Base-by-base conservation (phyloP, 1,140 invertebrate genomes). In the Drosophila kikkawai region DNA sequence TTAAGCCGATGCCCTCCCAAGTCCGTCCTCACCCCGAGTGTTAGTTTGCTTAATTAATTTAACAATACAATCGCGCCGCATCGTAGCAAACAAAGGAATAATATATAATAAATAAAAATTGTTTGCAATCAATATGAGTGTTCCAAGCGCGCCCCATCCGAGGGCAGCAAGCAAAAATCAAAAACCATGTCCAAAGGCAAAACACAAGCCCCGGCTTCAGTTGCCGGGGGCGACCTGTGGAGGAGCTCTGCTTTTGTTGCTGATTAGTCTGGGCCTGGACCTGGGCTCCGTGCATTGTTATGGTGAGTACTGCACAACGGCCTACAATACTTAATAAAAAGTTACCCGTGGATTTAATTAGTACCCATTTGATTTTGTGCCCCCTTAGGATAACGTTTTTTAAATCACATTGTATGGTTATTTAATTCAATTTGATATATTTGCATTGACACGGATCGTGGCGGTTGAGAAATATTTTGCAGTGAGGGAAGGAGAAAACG, bases 11-110 rank as follows among this genome's bases (percentile, higher is more conserved):
- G 37, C 55, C 48, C 59, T 57, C 44, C 66, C 50, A 82, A 78
- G 45, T 45, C 37, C 45, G 64, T 45, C 50, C 67, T 60, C 55
- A 48, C 48, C 58, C 29, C 67, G 19, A 67, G 82, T 79, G 82
- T 48, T 75, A 82, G 80, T 71, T 83, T 83, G 73, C 47, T 70
- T 80, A 88, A 87, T 88, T 87, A 84, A 88, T 87, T 84, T 80
- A 65, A 87, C 80, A 87, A 84, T 80, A 80, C 65, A 67, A 77
- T 41, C 64, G 47, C 60, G 17, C 51, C 34, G 68, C 56, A 56
- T 55, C 87, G 82, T 67, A 80, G 60, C 80, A 63, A 77, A 56
- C 32, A 78, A 67, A 77, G 47, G 59, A 42, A 57, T 60, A 77
- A 41, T 34, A 61, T 42, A 26, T 36, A 61, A 55, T 47, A 77